phyloP scores from a whole-genome alignment of 1,140 invertebrate species.

The Stenopsyche tienmushanensis region DNA sequence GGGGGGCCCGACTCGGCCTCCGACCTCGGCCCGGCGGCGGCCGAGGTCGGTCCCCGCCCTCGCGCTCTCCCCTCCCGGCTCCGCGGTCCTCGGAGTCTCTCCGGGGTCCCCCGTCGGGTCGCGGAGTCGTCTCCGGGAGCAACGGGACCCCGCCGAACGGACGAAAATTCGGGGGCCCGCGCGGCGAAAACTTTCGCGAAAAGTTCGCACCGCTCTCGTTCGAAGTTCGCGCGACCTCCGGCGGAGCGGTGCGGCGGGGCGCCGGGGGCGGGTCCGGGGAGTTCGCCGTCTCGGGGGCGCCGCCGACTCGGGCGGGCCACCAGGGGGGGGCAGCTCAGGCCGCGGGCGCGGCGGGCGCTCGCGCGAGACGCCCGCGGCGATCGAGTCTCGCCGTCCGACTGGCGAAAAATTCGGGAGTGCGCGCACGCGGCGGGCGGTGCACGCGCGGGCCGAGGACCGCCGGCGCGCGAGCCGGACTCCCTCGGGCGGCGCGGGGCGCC shows the following conservation, averaged over 20 bases:
- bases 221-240: not conserved
- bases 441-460: not conserved
- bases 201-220: not conserved
- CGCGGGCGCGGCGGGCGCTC: conserved; percentile 42
- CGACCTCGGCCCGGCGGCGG: conserved; percentile 46
- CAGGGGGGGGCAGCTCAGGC: conserved; percentile 29
- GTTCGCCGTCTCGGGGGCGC: too few relatives aligned
- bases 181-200: not conserved
- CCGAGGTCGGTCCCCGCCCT: too few relatives aligned
- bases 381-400: not conserved
- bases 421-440: too few relatives aligned
- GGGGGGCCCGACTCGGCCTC: too few relatives aligned
- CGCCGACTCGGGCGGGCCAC: not conserved
- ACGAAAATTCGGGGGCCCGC: not conserved
- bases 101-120: too few relatives aligned
- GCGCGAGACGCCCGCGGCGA: conserved; percentile 20
- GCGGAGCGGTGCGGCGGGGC: not conserved
- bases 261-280: not conserved
- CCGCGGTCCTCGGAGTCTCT: too few relatives aligned
- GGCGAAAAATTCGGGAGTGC: not conserved
- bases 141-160: too few relatives aligned
- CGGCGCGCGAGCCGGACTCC: not conserved
- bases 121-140: too few relatives aligned
- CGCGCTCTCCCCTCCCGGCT: too few relatives aligned
- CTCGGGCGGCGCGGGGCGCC: conserved; percentile 54